Percentiles rank a stretch among this genome's conserved stretches.
These are phyloP conservation scores for Crotophaga sulcirostris DNA, from an alignment of 2,113 vertebrate genomes.

Conservation along the genomic window DNA sequence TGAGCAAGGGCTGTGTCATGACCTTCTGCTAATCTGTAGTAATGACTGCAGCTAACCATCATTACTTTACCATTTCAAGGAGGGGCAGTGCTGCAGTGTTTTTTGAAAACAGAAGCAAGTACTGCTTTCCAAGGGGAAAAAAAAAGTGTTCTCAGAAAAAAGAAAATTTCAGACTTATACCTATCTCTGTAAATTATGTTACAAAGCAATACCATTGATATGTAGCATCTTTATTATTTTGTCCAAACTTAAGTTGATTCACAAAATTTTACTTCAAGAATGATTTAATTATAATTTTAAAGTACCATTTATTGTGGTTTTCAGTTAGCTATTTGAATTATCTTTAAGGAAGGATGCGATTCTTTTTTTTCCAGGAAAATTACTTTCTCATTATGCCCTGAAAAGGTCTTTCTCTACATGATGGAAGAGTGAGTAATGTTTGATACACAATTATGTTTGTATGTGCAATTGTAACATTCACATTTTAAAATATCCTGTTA, in stretches of 20 bases:
- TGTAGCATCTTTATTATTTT: not conserved
- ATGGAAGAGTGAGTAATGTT: not conserved
- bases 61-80: not conserved
- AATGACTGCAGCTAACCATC: not conserved
- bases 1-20: not conserved
- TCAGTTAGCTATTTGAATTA: not conserved
- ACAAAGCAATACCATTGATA: not conserved
- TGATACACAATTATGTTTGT: not conserved
- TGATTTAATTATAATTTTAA: not conserved
- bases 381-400: fast-evolving
- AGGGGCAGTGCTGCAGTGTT: not conserved
- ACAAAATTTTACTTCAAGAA: not conserved
- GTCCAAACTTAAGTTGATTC: not conserved
- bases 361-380: not conserved
- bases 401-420: not conserved
- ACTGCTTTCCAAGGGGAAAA: not conserved
- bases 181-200: not conserved
- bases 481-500: not conserved
- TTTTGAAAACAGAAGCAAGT: no score
- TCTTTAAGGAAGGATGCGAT: not conserved
- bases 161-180: not conserved
- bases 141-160: not conserved
- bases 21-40: not conserved
- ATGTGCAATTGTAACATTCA: not conserved
- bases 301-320: not conserved